Base-by-base conservation (phyloP, 2,797 vertebrate species). In the Artibeus jamaicensis region DNA sequence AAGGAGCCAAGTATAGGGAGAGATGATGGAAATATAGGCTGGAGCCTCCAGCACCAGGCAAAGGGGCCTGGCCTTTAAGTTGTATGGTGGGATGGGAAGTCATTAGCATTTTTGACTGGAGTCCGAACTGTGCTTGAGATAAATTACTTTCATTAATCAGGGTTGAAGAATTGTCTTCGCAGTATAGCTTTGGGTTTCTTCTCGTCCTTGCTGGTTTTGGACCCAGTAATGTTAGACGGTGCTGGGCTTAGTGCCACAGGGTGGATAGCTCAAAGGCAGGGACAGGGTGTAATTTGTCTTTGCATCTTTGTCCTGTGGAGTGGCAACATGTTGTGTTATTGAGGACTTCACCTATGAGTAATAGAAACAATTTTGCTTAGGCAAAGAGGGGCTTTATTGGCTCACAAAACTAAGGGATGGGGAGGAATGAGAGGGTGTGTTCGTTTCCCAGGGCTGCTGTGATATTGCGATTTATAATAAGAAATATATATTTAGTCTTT, bases 351-450 rank as follows among this genome's bases (percentile, higher is more conserved):
- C 55, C 65, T 70, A 8, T 74, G n/a, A 24, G 48, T 71, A 34
- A 83, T 26, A 67, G 6, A 96, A 86, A 74, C 53, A 46, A 70
- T 89, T 93, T 93, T 88, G 32, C 68, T 94, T 42, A 46, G 87
- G 50, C 53, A 73, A 59, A 73, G 11, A 73, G 34, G 22, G 77
- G 91, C 88, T 82, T 74, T 85, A 81, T 34, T 82, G 81, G 76
- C n/a, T 93, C 37, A 65, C 84, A 77, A 77, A 85, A 62, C 0
- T n/a, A 65, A n/a, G 22, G 29, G 39, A 19, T 2, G 6, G 19
- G 12, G 16, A 6, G 4, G 10, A 55, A 74, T 14, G 16, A 81
- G 88, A 87, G 26, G 19, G 6, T n/a, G 0, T 71, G 2, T 92
- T 85, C 21, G 9, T 65, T 86, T 70, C 15, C 86, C 29, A 55